Base-by-base conservation (phyloP, 2,888 invertebrate genomes). In the Spisula solida region DNA sequence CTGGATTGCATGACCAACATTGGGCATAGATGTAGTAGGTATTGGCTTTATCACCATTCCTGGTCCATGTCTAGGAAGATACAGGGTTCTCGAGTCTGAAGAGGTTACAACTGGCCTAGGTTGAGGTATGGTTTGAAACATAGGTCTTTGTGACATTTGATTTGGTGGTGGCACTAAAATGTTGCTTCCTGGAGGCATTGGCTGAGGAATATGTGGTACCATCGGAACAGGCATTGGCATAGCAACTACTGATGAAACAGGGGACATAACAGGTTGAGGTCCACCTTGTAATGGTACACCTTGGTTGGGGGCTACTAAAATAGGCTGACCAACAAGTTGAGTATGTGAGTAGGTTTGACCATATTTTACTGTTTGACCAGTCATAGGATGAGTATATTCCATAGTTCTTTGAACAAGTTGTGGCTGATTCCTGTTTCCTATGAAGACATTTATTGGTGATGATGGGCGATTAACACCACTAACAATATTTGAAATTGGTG, bases 361-460 rank as follows among this genome's bases (percentile, higher is more conserved):
- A 84, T 89, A 89, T 10, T 25, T 56, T 12, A 91, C 25, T 51
- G 31, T 85, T 79, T 83, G 70, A 12, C 89, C 85, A 55, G 88
- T 88, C 16, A 66, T 48, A 34, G 90, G 90, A 81, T 90, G 90
- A 29, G 82, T 66, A 81, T 90, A 90, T 60, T 82, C 86, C 12
- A 79, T 75, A 6, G 55, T 0, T 56, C 70, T 70, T n/a, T 29
- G 66, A 31, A 75, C 34, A 29, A 16, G 16, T 20, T 66, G 75
- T 70, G 78, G 47, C 20, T 81, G 56, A 12, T 31, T 82, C 16
- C 18, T 51, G 10, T 16, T 81, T 41, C 47, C n/a, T 20, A 34
- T 0, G 14, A 78, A 31, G 20, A 75, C 25, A 55, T 80, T 82
- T 8, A 79, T 55, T 47, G 90, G 88, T 29, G 86, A 82, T 8